phyloP scores from a whole-genome alignment of 1,140 invertebrate genomes.

The Drosophila neocordata region DNA sequence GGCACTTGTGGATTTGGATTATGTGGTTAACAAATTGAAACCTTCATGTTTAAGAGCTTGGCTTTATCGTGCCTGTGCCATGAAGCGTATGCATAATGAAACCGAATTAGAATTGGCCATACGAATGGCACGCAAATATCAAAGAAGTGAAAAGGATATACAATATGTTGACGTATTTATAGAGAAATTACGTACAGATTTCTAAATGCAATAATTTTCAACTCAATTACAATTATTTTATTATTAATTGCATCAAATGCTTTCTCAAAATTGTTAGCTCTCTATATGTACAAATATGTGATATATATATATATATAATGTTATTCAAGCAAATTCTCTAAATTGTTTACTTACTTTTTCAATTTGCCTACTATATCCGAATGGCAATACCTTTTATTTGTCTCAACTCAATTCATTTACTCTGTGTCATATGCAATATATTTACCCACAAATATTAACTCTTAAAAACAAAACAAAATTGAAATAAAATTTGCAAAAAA shows the following conservation, averaged over 20 bases:
- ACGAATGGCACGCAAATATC: constrained; percentile 24
- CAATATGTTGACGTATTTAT: constrained; percentile 42
- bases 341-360: no score
- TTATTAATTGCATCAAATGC: no score
- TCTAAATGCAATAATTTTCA: constrained; percentile 12
- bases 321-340: no score
- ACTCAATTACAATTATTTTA: not conserved
- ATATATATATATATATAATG: no score
- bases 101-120: constrained; percentile 30
- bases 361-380: no score
- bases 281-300: no score
- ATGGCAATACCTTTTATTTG: constrained; percentile 2
- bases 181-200: constrained; percentile 37
- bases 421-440: constrained; percentile 39
- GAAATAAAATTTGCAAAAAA: constrained; percentile 12
- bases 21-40: constrained; percentile 33
- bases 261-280: not conserved
- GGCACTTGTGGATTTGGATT: constrained; percentile 44
- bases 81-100: constrained; percentile 51
- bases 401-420: constrained; percentile 33
- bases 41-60: constrained; percentile 28
- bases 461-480: constrained; percentile 33
- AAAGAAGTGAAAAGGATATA: constrained; percentile 23
- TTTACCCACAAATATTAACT: constrained; percentile 14
- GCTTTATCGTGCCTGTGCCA: constrained; percentile 45